Base-by-base conservation (phyloP, 2,113 vertebrate species). In the Brachypteracias leptosomus region DNA sequence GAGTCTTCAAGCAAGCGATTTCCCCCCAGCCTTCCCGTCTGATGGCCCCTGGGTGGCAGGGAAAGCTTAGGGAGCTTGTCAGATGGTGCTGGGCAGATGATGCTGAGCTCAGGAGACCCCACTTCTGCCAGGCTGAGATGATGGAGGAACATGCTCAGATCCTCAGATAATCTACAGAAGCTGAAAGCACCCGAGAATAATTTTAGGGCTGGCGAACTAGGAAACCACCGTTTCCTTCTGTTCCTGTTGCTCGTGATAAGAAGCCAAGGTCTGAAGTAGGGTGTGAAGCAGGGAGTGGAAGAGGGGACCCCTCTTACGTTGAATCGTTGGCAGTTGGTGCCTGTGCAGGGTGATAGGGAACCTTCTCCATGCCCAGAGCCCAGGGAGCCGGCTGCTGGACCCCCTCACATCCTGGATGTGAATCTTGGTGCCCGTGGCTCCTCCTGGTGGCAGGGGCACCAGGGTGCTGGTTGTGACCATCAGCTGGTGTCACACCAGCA, bases 141-240 rank as follows among this genome's bases (percentile, higher is more conserved):
- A 14, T 1, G 5, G 47, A 38, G 78, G 58, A 66, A 5, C 0
- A 0, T 16, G 44, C 44, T 8, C 20, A 13, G 75, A 31, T 83
- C 67, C 74, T 73, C 5, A 4, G 47, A 57, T 91, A 25, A 59
- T 38, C 70, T 78, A 62, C 38, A 87, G 84, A 35, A 75, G 55
- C 75, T 31, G 51, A 81, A 77, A 84, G 25, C 72, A 66, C 14
- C 17, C 1, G 1, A 65, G 52, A 46, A 55, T 66, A 73, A 80
- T 75, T 52, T 49, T 28, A 42, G 22, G 51, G 42, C 31, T 55
- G 63, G 17, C 0, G 0, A 54, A 21, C 18, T 79, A 83, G 85
- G 72, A 96, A 96, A 73, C 86, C 11, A 5, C 59, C 2, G 1
- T 86, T 95, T 96, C 94, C 92, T 93, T 80, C 90, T 90, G 89